Conservation (phyloP, 2,797 vertebrate genomes). For the Alfaro cultratus region DNA sequence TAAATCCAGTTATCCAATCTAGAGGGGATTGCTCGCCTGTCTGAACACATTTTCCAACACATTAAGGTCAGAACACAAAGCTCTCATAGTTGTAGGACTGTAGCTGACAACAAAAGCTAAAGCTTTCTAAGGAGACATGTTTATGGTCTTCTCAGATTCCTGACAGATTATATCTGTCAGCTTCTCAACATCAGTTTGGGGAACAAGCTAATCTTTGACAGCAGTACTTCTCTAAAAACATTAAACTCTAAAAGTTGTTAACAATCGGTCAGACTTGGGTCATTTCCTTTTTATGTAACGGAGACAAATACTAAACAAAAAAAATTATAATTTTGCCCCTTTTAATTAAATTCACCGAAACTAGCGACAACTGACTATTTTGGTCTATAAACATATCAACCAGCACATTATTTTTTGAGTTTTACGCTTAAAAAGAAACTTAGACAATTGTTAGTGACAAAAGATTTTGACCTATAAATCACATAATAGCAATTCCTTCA, state of each 20-base stretch:
- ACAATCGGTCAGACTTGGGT: background rate
- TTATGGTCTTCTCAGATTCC: slow-evolving; percentile 13
- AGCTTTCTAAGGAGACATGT: slow-evolving; percentile 3
- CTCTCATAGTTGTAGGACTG: background rate
- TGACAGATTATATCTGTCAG: background rate
- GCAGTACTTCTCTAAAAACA: background rate
- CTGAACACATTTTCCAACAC: background rate
- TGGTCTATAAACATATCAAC: background rate
- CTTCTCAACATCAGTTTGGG: background rate
- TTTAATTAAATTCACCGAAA: background rate
- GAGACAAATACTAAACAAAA: background rate
- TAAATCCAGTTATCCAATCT: slow-evolving; percentile 7
- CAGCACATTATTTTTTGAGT: background rate
- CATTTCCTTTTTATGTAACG: background rate
- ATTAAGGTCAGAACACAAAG: background rate
- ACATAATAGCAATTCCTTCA: background rate
- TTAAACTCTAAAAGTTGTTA: background rate
- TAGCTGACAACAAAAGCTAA: slow-evolving; percentile 20
- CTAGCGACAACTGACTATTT: background rate
- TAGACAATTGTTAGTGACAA: background rate
- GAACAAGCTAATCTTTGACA: slow-evolving; percentile 7
- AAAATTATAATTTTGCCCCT: background rate
- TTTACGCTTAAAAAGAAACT: background rate
- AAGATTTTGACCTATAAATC: background rate
- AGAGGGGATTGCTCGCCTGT: background rate